Base-by-base conservation (phyloP, 2,113 vertebrate genomes). In the Saccopteryx leptura region DNA sequence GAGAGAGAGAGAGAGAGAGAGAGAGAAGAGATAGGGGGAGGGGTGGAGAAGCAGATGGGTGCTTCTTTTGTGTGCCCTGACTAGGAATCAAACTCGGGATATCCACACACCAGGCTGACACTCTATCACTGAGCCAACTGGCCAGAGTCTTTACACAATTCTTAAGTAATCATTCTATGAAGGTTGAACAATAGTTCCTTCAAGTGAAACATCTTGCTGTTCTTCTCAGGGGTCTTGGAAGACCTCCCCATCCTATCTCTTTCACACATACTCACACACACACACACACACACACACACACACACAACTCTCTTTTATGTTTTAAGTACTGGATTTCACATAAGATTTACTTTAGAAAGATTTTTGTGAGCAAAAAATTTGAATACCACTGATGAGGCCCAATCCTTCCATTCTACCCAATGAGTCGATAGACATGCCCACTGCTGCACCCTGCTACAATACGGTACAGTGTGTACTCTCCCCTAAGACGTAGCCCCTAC, bases 401-500 rank as follows among this genome's bases (percentile, higher is more conserved):
- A 85, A 14, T 9, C 21, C 18, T 88, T 63, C 63, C 10, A 58
- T n/a, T 60, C 48, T 7, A 13, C 26, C 4, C 17, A 4, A 9
- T 18, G 28, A 50, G 23, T 5, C 26, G 68, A 71, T 5, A 1
- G 46, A 46, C 19, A 10, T 13, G 11, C 56, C 58, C 66, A 50
- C 4, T 1, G 12, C 46, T 39, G 24, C 19, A 14, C 58, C 69
- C 75, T 7, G 21, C 80, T 48, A 14, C 21, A 23, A 69, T 9
- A 7, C 31, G 9, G 8, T 4, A 1, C 1, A 13, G 2, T 9
- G 0, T 0, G 2, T 19, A 31, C 28, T 2, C 39, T 50, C 24
- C 9, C 33, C 24, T 48, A 50, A 60, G 21, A 66, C 1, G 0
- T 0, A n/a, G 54, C 9, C 24, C 17, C 76, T 19, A 26, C n/a